Percentiles rank a stretch among this genome's conserved stretches.
Evolutionary conservation across 53 echinoderm and acorn worm species (phyloP).

Genomic region (Zoroaster sp.): DNA sequence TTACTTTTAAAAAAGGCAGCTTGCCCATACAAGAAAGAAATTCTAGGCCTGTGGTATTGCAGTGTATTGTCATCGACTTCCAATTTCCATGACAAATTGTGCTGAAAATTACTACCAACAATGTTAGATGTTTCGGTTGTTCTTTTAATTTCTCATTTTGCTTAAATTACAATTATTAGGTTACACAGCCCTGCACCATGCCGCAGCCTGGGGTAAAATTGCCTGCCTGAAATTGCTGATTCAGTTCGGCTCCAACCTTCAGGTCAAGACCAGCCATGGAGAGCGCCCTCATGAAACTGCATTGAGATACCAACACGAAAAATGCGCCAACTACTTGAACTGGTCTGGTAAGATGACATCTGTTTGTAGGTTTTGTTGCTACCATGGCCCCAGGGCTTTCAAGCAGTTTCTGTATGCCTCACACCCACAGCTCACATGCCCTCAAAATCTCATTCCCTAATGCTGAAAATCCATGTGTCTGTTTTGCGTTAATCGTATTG

Average conservation of each 20-base stretch:
- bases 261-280: slow-evolving; percentile 77
- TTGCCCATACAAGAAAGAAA: too few species aligned
- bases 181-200: slow-evolving; percentile 92
- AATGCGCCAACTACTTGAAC: slow-evolving; percentile 84
- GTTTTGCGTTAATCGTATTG: too few species aligned
- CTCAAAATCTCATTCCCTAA: too few species aligned
- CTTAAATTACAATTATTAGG: slow-evolving; percentile 41
- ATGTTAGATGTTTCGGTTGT: background rate
- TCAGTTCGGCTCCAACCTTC: slow-evolving; percentile 74
- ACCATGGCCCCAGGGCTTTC: too few species aligned
- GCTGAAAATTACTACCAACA: background rate
- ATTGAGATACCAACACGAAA: slow-evolving; percentile 74
- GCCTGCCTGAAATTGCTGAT: slow-evolving; percentile 78
- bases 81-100: too few species aligned
- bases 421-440: too few species aligned
- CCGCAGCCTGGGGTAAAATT: slow-evolving; percentile 88
- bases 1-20: too few species aligned
- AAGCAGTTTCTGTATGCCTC: too few species aligned
- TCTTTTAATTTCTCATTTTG: background rate
- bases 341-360: slow-evolving; percentile 77
- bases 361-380: background rate
- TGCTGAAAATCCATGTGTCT: too few species aligned
- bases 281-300: slow-evolving; percentile 88
- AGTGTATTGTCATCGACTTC: too few species aligned
- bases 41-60: too few species aligned